phyloP scores from a whole-genome alignment of 2,113 vertebrate genomes.

The Centropus bengalensis region DNA sequence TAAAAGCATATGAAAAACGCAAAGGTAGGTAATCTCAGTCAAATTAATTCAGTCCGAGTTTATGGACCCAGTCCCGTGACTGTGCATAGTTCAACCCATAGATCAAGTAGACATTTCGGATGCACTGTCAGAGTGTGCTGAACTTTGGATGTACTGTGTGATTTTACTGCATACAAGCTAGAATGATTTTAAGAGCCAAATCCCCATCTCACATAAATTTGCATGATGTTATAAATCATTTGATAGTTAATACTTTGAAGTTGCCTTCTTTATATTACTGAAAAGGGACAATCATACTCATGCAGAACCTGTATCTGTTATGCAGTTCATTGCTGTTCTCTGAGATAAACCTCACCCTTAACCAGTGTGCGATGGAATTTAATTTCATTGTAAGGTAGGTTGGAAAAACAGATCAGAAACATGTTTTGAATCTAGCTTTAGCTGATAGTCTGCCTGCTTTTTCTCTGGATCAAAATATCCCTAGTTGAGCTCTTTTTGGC shows the following conservation, averaged over 20 bases:
- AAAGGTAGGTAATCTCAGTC: neutral
- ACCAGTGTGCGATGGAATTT: neutral
- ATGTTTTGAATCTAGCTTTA: neutral
- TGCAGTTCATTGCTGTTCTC: neutral
- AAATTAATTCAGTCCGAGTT: neutral
- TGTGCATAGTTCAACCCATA: neutral
- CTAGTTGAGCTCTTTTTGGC: neutral
- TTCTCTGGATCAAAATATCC: neutral
- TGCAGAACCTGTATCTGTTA: neutral
- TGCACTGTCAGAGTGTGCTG: neutral
- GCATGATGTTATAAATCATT: neutral
- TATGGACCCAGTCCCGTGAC: neutral
- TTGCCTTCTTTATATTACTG: neutral
- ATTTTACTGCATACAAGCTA: slow-evolving; percentile 22
- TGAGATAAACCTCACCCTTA: neutral
- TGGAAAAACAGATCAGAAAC: neutral
- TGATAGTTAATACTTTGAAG: neutral
- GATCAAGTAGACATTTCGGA: neutral
- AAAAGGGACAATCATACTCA: neutral
- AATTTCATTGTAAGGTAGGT: neutral
- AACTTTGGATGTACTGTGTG: neutral
- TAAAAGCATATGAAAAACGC: neutral
- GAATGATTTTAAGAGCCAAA: slow-evolving; percentile 16
- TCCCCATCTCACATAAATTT: neutral
- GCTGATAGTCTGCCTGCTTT: neutral